Evolutionary conservation across 2,113 vertebrate genomes (phyloP), one percentile per base, ranked within the genome.

Genomic region (Garra rufa): DNA sequence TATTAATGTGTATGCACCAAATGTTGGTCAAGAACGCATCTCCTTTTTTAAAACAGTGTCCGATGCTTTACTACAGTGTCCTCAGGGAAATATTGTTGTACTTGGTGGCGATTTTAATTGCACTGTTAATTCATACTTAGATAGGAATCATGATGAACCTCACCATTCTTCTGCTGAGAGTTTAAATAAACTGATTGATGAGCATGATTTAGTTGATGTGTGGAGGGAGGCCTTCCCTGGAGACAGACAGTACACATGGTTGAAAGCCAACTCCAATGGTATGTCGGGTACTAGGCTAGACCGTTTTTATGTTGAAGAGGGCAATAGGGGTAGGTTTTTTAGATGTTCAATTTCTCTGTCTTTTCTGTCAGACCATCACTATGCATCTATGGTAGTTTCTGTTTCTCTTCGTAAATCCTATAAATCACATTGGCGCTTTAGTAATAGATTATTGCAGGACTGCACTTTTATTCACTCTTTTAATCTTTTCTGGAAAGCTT

Each of bases 121-220:
- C 21, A 52, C 44, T 19, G 3, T 52, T 17, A 19, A 52, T 30
- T 26, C 15, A 28, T 1, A 28, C 3, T 10, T 52, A 1, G 26
- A 76, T 11, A 9, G 74, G 15, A 55, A 76, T 76, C 48, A 76
- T 11, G 28, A 55, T 30, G 74, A 76, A 55, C 74, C 26, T 7
- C 46, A 55, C 10, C 26, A 4, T 28, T 10, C 43, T 24, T 75
- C 44, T 28, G 73, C 26, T 50, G 26, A 9, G 2, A 17, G 5
- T 30, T 52, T 75, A 4, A 74, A 26, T 19, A 43, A n/a, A 48
- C 28, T 26, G 26, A 52, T 50, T 8, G 21, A 21, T 55, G 19
- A 55, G 8, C 52, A 55, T 21, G 21, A 21, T 21, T 55, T 55
- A 55, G 19, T 13, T 2, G 44, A 46, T 46, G 44, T 46, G 44